Base-by-base conservation (phyloP, 2,113 vertebrate species). In the Cyanoderma ruficeps region DNA sequence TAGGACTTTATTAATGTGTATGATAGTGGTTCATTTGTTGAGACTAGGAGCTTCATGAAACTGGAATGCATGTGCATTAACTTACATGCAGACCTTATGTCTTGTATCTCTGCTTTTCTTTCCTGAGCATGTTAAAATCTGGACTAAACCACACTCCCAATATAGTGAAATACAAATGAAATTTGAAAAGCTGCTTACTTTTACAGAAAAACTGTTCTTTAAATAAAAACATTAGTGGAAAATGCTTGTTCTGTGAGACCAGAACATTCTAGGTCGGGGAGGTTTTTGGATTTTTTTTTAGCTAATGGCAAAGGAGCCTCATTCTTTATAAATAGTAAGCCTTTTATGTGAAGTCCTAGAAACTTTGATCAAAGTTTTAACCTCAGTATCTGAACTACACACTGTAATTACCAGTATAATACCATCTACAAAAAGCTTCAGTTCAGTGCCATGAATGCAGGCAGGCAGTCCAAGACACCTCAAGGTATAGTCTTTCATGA, bases 171-270 rank as follows among this genome's bases (percentile, higher is more conserved):
- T 52, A 35, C 3, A 65, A 80, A 75, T 13, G 56, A 65, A 72
- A 65, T 39, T 39, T 69, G 25, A 69, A 91, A 94, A 86, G 49
- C 60, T 94, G 59, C 53, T 94, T 96, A 78, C 68, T 89, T 83
- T 94, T 91, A 87, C 28, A 61, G 68, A 69, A 78, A 85, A 89
- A 49, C 1, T 79, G 31, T 79, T 87, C 18, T 68, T 69, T 55
- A 42, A 67, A 37, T 25, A 67, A 33, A 80, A 67, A 13, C 15
- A 56, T 46, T 57, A 47, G 7, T 61, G 69, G 57, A 65, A 94
- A 94, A 94, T 74, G 31, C 63, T 91, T 95, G 22, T 91, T 93
- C 35, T 50, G 13, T 94, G 86, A 96, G 64, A 94, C 64, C 31
- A 64, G 47, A 85, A 91, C 42, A 74, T 42, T 79, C 44, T 33